Conservation (phyloP, 2,888 invertebrate genomes). For the Bombyx huttoni region DNA sequence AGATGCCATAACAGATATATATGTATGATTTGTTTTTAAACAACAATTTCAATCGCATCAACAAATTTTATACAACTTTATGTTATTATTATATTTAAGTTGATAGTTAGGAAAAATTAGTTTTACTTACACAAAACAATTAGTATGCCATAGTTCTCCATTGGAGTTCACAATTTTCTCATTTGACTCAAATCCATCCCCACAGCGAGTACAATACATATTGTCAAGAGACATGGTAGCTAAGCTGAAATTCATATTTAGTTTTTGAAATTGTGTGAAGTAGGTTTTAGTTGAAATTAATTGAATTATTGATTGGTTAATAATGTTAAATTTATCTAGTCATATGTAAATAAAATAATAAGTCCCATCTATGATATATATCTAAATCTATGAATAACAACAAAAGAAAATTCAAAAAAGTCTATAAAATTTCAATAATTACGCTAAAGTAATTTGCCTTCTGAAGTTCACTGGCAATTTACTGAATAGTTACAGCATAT, state of each 20-base stretch:
- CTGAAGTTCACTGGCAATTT: too few species aligned
- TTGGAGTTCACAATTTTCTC: conserved; percentile 99
- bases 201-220: conserved; percentile 96
- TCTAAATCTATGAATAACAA: neutral
- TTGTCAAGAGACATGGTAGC: conserved; percentile 87
- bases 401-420: neutral
- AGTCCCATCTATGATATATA: neutral
- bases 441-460: neutral
- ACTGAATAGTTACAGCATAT: too few species aligned
- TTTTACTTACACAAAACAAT: conserved; percentile 95
- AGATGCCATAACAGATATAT: too few species aligned
- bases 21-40: too few species aligned
- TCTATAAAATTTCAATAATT: neutral
- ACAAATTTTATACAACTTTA: too few species aligned
- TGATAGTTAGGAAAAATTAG: too few species aligned
- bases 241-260: conserved; percentile 33
- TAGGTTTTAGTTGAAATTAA: neutral
- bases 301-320: neutral
- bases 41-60: too few species aligned
- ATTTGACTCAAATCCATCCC: conserved; percentile 95
- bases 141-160: conserved; percentile 98
- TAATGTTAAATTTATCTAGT: neutral
- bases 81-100: too few species aligned
- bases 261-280: neutral
- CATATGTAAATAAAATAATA: neutral